Percentiles rank a stretch among this genome's conserved stretches.
These are phyloP conservation scores for Eurypyga helias DNA, from an alignment of 2,113 vertebrate genomes.

Conservation along the genomic window DNA sequence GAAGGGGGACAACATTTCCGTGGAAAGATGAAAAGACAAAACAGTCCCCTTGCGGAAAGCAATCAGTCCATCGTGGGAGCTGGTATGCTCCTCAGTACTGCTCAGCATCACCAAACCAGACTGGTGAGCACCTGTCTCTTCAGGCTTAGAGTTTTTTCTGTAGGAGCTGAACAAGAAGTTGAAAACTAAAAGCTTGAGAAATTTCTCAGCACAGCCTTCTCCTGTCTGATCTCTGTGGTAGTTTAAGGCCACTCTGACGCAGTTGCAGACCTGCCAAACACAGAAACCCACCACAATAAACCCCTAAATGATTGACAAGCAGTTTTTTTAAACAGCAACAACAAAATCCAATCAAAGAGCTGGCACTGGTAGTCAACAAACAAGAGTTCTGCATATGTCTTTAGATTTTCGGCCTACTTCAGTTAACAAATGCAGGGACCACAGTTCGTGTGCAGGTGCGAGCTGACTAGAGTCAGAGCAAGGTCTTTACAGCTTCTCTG, in stretches of 20 bases:
- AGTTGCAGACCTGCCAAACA: constrained; percentile 70
- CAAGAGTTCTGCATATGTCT: background rate
- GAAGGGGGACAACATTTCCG: background rate
- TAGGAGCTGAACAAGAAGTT: constrained; percentile 41
- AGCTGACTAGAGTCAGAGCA: background rate
- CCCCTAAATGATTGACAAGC: accelerated
- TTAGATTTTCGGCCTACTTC: background rate
- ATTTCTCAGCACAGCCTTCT: constrained; percentile 33
- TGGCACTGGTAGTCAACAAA: background rate
- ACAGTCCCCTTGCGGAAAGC: background rate
- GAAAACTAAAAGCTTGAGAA: background rate
- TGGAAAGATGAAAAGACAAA: background rate
- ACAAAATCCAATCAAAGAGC: background rate
- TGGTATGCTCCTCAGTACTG: constrained; percentile 77
- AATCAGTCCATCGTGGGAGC: constrained; percentile 80
- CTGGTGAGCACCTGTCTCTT: constrained; percentile 39
- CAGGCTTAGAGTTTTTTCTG: constrained; percentile 87
- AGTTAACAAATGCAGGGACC: background rate
- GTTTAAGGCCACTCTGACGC: constrained; percentile 71
- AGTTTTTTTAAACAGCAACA: too few relatives aligned
- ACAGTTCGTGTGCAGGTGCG: background rate
- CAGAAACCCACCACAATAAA: constrained; percentile 73
- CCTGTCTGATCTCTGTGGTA: constrained; percentile 80
- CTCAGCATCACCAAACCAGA: constrained; percentile 77
- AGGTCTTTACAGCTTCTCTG: background rate